A percentile compares a stretch with the other conserved stretches of the same genome.
Evolutionary conservation across 1,140 invertebrate genomes (phyloP).

Genomic region (Mactra quadrangularis): DNA sequence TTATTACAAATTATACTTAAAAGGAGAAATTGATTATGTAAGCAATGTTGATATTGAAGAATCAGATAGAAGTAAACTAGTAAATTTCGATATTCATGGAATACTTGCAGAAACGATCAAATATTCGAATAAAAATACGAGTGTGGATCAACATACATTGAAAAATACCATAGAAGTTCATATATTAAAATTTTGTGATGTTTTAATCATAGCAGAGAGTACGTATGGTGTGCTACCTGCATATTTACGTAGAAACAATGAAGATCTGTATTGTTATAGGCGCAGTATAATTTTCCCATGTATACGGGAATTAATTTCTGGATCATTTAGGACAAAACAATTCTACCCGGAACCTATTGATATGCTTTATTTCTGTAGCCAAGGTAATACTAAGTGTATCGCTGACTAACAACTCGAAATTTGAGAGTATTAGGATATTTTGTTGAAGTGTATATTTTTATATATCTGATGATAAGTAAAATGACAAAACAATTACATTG

Average conservation of each 20-base stretch:
- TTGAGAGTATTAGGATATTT: no score
- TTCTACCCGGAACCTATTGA: neutral
- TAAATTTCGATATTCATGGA: neutral
- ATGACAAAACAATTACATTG: no score
- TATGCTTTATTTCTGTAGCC: neutral
- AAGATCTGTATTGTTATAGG: constrained; percentile 11
- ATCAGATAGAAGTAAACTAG: neutral
- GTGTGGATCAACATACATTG: neutral
- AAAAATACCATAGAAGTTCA: neutral
- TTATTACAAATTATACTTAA: neutral
- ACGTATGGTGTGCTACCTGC: neutral
- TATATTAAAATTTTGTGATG: constrained; percentile 5
- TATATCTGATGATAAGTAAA: no score
- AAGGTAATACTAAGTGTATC: neutral
- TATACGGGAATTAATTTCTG: neutral
- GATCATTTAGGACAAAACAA: neutral
- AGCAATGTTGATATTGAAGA: no score
- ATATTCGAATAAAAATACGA: neutral
- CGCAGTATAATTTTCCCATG: neutral
- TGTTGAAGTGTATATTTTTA: no score
- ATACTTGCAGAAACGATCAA: neutral
- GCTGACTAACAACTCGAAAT: no score
- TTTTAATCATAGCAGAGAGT: neutral
- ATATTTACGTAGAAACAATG: neutral
- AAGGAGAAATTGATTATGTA: neutral